Conservation (phyloP, 53 echinoderm and acorn worm genomes). For the Henricia sp. region DNA sequence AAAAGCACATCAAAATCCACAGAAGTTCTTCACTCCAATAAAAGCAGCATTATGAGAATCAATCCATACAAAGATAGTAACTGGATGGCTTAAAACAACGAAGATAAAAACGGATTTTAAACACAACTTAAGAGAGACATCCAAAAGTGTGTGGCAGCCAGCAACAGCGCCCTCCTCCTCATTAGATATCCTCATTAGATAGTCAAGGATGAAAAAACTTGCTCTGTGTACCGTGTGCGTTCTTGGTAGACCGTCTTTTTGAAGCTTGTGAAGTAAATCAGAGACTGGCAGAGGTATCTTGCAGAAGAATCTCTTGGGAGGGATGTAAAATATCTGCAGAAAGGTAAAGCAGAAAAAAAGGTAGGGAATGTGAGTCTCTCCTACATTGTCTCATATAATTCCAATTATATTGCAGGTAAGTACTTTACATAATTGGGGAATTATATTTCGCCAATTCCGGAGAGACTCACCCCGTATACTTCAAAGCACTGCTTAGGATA, state of each 20-base stretch:
- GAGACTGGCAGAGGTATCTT: no score
- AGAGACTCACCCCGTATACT: constrained; percentile 29
- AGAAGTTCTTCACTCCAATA: no score
- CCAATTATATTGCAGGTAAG: constrained; percentile 37
- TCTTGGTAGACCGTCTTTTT: background rate
- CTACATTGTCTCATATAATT: no score
- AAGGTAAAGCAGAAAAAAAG: background rate
- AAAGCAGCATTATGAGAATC: no score
- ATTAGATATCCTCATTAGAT: background rate
- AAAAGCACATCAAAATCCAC: no score
- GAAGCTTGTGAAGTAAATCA: background rate
- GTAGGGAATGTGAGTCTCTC: background rate
- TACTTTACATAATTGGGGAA: constrained; percentile 23
- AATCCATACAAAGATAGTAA: no score
- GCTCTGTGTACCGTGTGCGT: background rate
- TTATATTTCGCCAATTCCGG: constrained; percentile 5
- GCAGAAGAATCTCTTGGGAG: background rate
- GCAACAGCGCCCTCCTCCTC: no score
- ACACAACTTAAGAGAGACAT: no score
- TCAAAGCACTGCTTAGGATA: constrained; percentile 1
- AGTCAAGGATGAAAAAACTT: background rate
- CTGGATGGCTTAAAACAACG: no score
- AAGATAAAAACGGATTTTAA: no score
- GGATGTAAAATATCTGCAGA: constrained; percentile 1
- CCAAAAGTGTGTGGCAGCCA: no score